Percentiles rank a stretch among this genome's conserved stretches.
Evolutionary conservation across 2,888 invertebrate species (phyloP).

Genomic region (Opisthograptis luteolata): DNA sequence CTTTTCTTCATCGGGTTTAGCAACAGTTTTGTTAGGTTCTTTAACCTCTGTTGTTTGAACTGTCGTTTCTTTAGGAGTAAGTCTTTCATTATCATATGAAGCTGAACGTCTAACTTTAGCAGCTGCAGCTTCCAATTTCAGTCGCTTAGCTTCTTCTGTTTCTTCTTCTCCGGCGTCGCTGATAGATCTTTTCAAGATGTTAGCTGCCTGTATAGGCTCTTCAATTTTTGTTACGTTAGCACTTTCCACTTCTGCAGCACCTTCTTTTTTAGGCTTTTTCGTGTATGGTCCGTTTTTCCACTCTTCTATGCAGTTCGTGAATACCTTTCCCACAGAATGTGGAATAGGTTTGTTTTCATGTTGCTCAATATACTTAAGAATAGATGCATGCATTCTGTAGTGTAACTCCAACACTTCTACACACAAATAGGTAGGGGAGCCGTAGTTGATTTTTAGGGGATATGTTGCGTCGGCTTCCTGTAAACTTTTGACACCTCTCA

Average conservation of each 20-base stretch:
- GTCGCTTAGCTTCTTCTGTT: constrained; percentile 67
- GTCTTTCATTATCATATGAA: constrained; percentile 73
- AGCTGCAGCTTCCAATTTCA: constrained; percentile 72
- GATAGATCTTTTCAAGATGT: constrained; percentile 76
- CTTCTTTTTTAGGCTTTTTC: constrained; percentile 66
- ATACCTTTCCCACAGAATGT: constrained; percentile 84
- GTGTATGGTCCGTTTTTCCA: constrained; percentile 75
- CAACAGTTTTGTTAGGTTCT: constrained; percentile 33
- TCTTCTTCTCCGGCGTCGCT: constrained; percentile 78
- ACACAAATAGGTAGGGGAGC: constrained; percentile 91
- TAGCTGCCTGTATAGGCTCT: constrained; percentile 70
- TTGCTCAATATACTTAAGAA: constrained; percentile 92
- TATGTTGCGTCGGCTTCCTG: constrained; percentile 92
- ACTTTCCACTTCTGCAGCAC: constrained; percentile 46
- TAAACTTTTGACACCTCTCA: constrained; percentile 90
- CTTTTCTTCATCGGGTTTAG: constrained; percentile 28
- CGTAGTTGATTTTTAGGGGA: constrained; percentile 94
- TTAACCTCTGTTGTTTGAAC: constrained; percentile 37
- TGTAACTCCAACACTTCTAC: constrained; percentile 95
- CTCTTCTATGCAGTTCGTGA: constrained; percentile 82
- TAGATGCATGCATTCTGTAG: constrained; percentile 94
- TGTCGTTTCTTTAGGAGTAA: constrained; percentile 48
- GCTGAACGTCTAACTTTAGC: constrained; percentile 76
- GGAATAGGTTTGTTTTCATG: constrained; percentile 88
- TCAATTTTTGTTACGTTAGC: constrained; percentile 51